Base-by-base conservation (phyloP, 2,888 invertebrate species). In the Griposia aprilina region DNA sequence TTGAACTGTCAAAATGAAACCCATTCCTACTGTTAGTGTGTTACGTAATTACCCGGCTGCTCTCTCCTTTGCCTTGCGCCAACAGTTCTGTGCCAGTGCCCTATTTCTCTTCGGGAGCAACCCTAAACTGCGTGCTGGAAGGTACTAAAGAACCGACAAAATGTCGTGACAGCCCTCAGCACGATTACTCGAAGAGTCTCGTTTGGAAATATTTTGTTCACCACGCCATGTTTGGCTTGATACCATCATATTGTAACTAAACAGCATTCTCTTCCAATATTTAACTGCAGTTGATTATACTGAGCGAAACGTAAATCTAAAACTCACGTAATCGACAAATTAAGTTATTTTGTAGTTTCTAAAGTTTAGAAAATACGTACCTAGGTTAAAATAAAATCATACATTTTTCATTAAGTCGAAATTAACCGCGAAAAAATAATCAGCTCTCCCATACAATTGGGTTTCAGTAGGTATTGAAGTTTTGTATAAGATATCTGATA, bases 61-160 rank as follows among this genome's bases (percentile, higher is more conserved):
- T n/a, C 15, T 8, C 30, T 65, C 52, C 41, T 77, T 8, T 72
- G 20, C 20, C 67, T 83, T 80, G 60, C 30, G 36, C 76, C 80
- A 78, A 17, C 41, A 68, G 11, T 57, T 26, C 41, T 88, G 83
- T 82, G 26, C 88, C 45, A 88, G 66, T 88, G 81, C 62, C 84
- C 87, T 81, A 84, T 82, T 83, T 86, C 20, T 74, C 20, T 30
- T 13, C 52, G 26, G 48, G 55, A 77, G 7, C 55, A 86, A 68
- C 74, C 74, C 80, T 57, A 78, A 76, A 65, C 72, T 86, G 87
- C 88, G 87, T 87, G 88, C 69, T 50, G 55, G n/a, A 36, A 48
- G 26, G 36, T 81, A 83, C 80, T 76, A 77, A 71, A 59, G 41
- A 57, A 50, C 30, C 62, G 60, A 55, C 60, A 72, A 70, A 76